These are phyloP conservation scores for Meteorus colon DNA, from an alignment of 2,888 invertebrate genomes.

Conservation along the genomic window DNA sequence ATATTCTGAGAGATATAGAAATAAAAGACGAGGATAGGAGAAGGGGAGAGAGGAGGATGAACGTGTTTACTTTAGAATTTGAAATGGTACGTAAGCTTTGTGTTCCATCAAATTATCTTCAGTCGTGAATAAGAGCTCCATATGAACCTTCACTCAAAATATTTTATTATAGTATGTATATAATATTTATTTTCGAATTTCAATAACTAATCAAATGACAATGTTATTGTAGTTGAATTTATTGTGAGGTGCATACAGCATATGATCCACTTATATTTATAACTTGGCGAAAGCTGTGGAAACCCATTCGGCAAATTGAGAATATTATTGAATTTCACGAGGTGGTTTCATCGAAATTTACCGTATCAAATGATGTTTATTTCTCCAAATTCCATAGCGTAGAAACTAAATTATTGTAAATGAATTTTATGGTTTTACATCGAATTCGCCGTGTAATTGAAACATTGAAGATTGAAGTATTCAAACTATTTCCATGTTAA, in stretches of 20 bases:
- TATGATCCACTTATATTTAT: no score
- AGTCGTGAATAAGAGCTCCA: no score
- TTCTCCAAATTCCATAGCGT: background rate
- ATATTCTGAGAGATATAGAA: background rate
- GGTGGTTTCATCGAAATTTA: no score
- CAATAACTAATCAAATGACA: no score
- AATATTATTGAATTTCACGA: no score
- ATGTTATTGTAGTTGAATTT: no score
- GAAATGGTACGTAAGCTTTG: background rate
- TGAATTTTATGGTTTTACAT: background rate
- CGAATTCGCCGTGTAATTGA: background rate
- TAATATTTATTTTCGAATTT: background rate
- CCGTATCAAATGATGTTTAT: background rate
- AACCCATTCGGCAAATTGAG: no score
- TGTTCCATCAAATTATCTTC: background rate
- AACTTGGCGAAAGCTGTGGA: no score
- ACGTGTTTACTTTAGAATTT: background rate
- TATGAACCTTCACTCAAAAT: background rate
- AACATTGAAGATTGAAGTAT: conserved; percentile 17
- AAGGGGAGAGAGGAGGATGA: background rate
- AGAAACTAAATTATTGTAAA: background rate
- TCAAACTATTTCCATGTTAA: conserved; percentile 21
- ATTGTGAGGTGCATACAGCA: no score
- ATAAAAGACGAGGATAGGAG: background rate
- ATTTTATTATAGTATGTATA: background rate